A percentile compares a stretch with the other conserved stretches of the same genome.
Evolutionary conservation across 2,888 invertebrate genomes (phyloP).

Genomic region (Polymixis lichenea): DNA sequence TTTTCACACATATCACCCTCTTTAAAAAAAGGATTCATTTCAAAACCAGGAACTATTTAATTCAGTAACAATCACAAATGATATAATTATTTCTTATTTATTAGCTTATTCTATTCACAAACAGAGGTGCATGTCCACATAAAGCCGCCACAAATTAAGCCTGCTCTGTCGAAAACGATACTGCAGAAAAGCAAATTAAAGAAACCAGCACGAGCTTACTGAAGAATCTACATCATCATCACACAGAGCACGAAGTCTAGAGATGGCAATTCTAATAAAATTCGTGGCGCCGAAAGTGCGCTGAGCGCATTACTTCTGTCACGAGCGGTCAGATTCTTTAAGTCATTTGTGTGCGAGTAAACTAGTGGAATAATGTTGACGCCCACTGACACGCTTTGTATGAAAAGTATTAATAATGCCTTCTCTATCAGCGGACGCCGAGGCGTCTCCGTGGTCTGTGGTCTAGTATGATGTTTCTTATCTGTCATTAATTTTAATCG

Average conservation of each 20-base stretch:
- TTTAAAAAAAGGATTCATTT: conserved; percentile 40
- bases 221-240: neutral
- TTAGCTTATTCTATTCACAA: conserved; percentile 25
- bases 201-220: neutral
- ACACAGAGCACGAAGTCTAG: neutral
- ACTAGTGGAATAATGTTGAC: neutral
- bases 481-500: neutral
- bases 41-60: conserved; percentile 58
- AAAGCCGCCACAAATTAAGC: neutral
- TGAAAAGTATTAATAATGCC: neutral
- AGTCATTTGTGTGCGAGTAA: neutral
- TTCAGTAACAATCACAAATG: conserved; percentile 50
- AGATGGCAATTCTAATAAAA: neutral
- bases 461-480: neutral
- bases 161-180: neutral
- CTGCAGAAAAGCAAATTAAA: neutral
- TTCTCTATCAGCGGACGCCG: neutral
- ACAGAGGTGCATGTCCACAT: conserved; percentile 20
- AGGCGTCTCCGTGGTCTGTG: neutral
- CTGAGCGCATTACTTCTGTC: neutral
- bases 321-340: neutral
- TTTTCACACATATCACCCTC: conserved; percentile 7
- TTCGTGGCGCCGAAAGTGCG: neutral
- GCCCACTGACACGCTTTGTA: neutral
- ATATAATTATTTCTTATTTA: conserved; percentile 27